phyloP scores from a whole-genome alignment of 2,113 vertebrate species.

The Rhinopomastus cyanomelas region DNA sequence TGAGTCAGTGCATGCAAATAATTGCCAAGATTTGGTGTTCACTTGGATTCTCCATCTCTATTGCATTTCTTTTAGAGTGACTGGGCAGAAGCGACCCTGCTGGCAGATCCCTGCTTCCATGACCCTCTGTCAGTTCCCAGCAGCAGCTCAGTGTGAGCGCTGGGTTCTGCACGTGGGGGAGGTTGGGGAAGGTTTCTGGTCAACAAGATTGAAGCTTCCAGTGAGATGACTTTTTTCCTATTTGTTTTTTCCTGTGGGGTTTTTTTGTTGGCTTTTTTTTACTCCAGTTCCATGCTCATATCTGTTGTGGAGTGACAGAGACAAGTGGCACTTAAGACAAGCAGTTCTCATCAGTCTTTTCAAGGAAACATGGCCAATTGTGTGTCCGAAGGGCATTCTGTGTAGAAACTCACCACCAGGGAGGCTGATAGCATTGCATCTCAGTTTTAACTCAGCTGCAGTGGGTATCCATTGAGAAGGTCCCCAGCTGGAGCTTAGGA shows the following conservation, averaged over 20 bases:
- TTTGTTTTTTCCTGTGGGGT: neutral
- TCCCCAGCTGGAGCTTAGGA: neutral
- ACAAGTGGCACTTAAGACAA: neutral
- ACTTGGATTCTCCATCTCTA: fast-evolving
- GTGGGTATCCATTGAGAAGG: neutral
- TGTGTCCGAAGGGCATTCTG: neutral
- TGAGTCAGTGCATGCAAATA: neutral
- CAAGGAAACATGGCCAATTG: neutral
- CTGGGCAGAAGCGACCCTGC: fast-evolving
- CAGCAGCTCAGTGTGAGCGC: neutral
- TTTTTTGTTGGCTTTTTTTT: neutral
- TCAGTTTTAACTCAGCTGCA: neutral
- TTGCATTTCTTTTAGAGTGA: fast-evolving
- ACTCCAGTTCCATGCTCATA: neutral
- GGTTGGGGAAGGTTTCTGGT: neutral
- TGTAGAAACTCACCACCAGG: neutral
- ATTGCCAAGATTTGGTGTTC: neutral
- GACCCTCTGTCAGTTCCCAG: neutral
- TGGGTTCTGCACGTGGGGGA: neutral
- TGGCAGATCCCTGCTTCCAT: fast-evolving
- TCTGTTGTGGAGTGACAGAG: neutral
- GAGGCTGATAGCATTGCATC: neutral
- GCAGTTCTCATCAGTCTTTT: neutral
- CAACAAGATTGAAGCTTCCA: neutral
- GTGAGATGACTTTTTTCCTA: neutral